Base-by-base conservation (phyloP, 2,797 vertebrate genomes). In the Lagorchestes hirsutus region DNA sequence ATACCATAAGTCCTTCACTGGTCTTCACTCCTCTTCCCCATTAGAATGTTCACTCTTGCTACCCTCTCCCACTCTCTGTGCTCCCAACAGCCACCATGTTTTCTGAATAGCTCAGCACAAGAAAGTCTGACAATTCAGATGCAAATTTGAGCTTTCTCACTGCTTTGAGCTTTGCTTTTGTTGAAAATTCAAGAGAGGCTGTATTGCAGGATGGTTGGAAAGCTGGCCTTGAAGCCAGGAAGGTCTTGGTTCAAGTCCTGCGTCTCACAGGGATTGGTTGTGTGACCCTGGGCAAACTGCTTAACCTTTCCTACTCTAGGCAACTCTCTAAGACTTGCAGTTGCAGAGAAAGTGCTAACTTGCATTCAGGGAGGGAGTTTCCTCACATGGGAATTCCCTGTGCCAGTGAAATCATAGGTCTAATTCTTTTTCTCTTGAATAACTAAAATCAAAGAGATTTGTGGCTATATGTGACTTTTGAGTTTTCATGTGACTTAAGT, bases 111-210 rank as follows among this genome's bases (percentile, higher is more conserved):
- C 52, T 52, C 6, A 93, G 91, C 90, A 46, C 82, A 94, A 50
- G 50, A 82, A 0, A 40, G 4, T 9, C 40, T 46, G 74, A 5
- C 74, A 87, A 8, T 87, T 87, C 22, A 50, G 40, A 87, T 87
- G 40, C 16, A 62, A 56, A 93, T 55, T 87, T 95, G 74, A 34
- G 40, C 67, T 91, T 96, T 18, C 28, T 94, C 58, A 13, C 57
- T 94, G 46, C 82, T 91, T n/a, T 91, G 62, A 3, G 3, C 29
- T 90, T 96, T 67, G 3, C 54, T 0, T 10, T 91, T 82, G 40
- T 40, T 82, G 74, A 46, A 82, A 46, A 46, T 40, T 24, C 24
- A 82, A 27, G n/a, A 27, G 8, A 82, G 18, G 8, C 40, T 24
- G 14, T 46, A 40, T 46, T 82, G 22, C 18, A 82, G 31, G 24